Percentiles rank a stretch among this genome's conserved stretches.
Conservation (phyloP, 2,113 vertebrate genomes). For the Neotoma lepida region DNA sequence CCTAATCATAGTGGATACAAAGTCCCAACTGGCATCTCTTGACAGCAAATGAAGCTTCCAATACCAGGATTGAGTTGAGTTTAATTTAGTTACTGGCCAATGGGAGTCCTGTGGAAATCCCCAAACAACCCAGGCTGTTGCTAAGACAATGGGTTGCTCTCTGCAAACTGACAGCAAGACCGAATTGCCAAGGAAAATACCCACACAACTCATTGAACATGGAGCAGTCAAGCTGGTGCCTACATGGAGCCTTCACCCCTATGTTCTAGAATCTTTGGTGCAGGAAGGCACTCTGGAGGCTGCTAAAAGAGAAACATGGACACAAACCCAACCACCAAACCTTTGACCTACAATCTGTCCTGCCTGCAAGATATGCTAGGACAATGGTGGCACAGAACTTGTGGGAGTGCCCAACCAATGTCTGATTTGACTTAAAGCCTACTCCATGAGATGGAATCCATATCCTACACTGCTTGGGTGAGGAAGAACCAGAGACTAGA, state of each 20-base stretch:
- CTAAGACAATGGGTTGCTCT: neutral
- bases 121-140: neutral
- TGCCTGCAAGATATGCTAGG: neutral
- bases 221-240: neutral
- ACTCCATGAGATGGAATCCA: neutral
- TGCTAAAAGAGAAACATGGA: neutral
- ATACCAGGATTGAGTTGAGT: neutral
- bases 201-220: neutral
- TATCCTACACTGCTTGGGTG: neutral
- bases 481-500: neutral
- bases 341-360: neutral
- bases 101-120: neutral
- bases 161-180: neutral
- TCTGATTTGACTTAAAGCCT: neutral
- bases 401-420: neutral
- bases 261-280: neutral
- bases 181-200: neutral
- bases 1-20: neutral
- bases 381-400: neutral
- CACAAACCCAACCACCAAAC: neutral
- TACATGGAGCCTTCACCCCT: neutral
- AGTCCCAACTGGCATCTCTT: neutral
- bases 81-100: neutral
- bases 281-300: neutral
- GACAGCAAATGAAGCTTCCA: neutral